These are phyloP conservation scores for Ganaspis brasiliensis DNA, from an alignment of 2,888 invertebrate genomes.

Conservation along the genomic window DNA sequence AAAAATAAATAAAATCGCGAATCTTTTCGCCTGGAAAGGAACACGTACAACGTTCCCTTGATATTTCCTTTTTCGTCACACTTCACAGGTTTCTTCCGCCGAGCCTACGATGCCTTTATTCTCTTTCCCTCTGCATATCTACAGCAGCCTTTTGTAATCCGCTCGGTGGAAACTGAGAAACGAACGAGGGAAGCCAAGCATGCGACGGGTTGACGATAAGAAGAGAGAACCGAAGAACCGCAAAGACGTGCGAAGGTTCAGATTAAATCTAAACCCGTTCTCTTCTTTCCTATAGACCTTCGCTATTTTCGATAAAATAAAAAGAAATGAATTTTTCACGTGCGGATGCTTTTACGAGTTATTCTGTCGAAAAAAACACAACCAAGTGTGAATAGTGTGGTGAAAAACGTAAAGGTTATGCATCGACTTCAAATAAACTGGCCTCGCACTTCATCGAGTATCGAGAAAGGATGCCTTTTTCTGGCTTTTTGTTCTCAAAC, in stretches of 20 bases:
- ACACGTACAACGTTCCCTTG: slow-evolving; percentile 40
- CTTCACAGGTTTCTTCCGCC: slow-evolving; percentile 40
- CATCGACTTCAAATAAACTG: slow-evolving; percentile 12
- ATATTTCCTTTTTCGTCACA: slow-evolving; percentile 39
- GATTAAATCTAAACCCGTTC: slow-evolving; percentile 24
- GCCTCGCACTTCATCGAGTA: slow-evolving; percentile 15
- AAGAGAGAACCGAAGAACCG: slow-evolving; percentile 38
- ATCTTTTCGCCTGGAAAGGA: slow-evolving; percentile 11
- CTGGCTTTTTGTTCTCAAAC: slow-evolving; percentile 1
- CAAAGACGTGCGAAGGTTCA: slow-evolving; percentile 35
- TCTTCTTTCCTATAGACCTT: background rate
- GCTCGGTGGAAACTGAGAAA: slow-evolving; percentile 40
- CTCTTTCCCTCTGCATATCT: slow-evolving; percentile 37
- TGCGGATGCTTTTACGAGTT: slow-evolving; percentile 3
- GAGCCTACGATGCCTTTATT: slow-evolving; percentile 42
- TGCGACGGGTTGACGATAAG: slow-evolving; percentile 39
- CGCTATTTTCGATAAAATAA: slow-evolving; percentile 7
- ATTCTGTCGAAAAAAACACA: slow-evolving; percentile 8
- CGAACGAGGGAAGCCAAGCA: slow-evolving; percentile 42
- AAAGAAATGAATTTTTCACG: slow-evolving; percentile 8
- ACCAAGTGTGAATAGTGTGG: slow-evolving; percentile 9
- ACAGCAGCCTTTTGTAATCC: slow-evolving; percentile 41
- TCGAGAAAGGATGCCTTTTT: slow-evolving; percentile 17
- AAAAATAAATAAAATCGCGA: slow-evolving; percentile 1
- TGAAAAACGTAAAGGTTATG: slow-evolving; percentile 19